These are phyloP conservation scores for Channa maculata DNA, from an alignment of 2,113 vertebrate genomes.

Conservation along the genomic window DNA sequence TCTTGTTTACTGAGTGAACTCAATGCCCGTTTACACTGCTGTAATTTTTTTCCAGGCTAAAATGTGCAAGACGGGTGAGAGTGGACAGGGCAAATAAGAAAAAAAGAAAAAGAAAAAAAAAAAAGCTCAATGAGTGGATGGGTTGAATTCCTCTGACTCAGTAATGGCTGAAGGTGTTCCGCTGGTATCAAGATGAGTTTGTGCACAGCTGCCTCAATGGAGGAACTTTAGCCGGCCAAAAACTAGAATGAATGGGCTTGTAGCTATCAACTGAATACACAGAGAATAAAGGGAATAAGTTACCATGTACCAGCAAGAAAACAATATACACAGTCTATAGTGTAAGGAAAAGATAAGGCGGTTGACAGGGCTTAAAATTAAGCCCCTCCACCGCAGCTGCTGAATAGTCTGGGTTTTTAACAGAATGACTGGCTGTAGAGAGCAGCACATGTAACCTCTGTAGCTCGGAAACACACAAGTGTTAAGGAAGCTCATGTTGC, in stretches of 20 bases:
- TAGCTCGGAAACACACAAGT: background rate
- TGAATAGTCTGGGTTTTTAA: conserved; percentile 1
- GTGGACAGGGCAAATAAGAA: background rate
- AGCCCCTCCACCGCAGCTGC: background rate
- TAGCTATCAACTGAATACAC: conserved; percentile 25
- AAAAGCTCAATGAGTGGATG: background rate
- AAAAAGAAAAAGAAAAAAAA: too few relatives aligned
- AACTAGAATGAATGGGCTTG: conserved; percentile 7
- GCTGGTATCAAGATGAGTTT: conserved; percentile 15
- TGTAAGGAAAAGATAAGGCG: background rate
- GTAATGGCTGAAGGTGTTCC: conserved; percentile 15
- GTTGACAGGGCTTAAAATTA: conserved; percentile 7
- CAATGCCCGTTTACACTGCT: background rate
- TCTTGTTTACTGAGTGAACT: conserved; percentile 11
- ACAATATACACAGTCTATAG: background rate
- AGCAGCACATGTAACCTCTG: conserved; percentile 4
- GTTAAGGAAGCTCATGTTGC: background rate
- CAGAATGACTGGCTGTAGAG: background rate
- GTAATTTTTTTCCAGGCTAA: conserved; percentile 3
- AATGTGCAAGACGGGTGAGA: conserved; percentile 16
- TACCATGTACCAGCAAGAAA: background rate
- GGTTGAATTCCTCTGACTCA: conserved; percentile 16
- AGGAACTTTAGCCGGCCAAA: conserved; percentile 4
- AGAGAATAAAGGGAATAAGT: conserved; percentile 1
- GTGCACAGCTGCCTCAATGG: background rate